Percentiles rank a stretch among this genome's conserved stretches.
These are phyloP conservation scores for Oligia strigilis DNA, from an alignment of 2,888 invertebrate genomes.

Conservation along the genomic window DNA sequence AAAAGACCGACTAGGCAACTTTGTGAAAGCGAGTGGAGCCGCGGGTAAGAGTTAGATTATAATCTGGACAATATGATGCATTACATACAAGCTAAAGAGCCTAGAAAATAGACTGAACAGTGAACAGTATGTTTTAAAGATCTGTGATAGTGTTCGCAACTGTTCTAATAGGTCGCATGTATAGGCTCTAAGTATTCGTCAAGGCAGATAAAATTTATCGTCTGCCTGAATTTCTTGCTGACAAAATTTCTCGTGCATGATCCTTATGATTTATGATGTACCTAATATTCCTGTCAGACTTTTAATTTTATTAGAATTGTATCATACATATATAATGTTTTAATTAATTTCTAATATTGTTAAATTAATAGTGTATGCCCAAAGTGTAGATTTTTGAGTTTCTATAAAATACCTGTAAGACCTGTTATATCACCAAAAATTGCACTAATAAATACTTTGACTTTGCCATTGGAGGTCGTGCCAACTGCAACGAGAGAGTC, in stretches of 20 bases:
- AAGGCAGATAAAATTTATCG: slow-evolving; percentile 18
- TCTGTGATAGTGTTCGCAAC: background rate
- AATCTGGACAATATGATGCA: slow-evolving; percentile 39
- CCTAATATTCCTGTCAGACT: no score
- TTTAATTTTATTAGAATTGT: no score
- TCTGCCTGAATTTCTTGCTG: no score
- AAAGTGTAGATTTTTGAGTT: no score
- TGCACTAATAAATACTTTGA: no score
- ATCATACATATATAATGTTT: no score
- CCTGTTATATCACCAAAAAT: no score
- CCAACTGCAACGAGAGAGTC: background rate
- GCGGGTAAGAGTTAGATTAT: slow-evolving; percentile 27
- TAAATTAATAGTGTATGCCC: no score
- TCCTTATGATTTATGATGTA: no score
- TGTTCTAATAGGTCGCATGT: background rate
- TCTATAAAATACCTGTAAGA: no score
- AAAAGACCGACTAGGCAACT: slow-evolving; percentile 29
- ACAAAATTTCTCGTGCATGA: no score
- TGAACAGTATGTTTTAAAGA: slow-evolving; percentile 5
- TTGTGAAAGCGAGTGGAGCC: slow-evolving; percentile 23
- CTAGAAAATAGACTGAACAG: background rate
- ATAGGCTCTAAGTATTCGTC: background rate
- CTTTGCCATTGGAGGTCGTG: background rate
- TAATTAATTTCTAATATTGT: no score
- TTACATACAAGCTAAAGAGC: slow-evolving; percentile 3